Conservation (phyloP, 2,113 vertebrate species). For the Varanus salvator region DNA sequence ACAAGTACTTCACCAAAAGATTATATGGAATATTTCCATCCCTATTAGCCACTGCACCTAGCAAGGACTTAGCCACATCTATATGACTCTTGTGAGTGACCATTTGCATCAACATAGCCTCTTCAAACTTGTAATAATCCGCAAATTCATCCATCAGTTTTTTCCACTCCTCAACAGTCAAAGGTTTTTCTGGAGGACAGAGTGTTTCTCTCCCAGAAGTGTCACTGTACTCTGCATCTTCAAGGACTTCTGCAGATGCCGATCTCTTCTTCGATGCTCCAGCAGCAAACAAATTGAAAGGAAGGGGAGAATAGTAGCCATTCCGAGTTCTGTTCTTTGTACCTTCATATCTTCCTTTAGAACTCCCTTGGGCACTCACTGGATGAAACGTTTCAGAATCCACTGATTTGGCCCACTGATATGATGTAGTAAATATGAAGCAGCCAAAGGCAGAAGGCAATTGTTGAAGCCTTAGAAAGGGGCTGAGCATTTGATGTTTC, state of each 20-base stretch:
- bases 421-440: conserved; percentile 57
- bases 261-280: conserved; percentile 81
- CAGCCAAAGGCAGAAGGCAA: conserved; percentile 32
- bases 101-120: conserved; percentile 78
- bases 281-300: conserved; percentile 81
- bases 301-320: conserved; percentile 13
- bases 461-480: conserved; percentile 30
- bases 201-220: conserved; percentile 5
- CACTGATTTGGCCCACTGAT: conserved; percentile 40
- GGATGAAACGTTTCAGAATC: conserved; percentile 47
- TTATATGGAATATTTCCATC: conserved; percentile 84
- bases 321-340: conserved; percentile 12
- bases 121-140: conserved; percentile 76
- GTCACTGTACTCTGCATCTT: neutral
- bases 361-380: conserved; percentile 33
- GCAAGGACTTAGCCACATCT: conserved; percentile 88
- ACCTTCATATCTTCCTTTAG: conserved; percentile 39
- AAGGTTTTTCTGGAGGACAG: conserved; percentile 80
- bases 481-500: conserved; percentile 43
- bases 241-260: conserved; percentile 21
- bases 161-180: conserved; percentile 84
- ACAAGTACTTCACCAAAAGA: conserved; percentile 86
- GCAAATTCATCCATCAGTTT: conserved; percentile 73
- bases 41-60: conserved; percentile 83
- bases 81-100: conserved; percentile 66